Evolutionary conservation across 1,140 invertebrate genomes (phyloP).

Genomic region (Lordiphosa clarofinis): DNA sequence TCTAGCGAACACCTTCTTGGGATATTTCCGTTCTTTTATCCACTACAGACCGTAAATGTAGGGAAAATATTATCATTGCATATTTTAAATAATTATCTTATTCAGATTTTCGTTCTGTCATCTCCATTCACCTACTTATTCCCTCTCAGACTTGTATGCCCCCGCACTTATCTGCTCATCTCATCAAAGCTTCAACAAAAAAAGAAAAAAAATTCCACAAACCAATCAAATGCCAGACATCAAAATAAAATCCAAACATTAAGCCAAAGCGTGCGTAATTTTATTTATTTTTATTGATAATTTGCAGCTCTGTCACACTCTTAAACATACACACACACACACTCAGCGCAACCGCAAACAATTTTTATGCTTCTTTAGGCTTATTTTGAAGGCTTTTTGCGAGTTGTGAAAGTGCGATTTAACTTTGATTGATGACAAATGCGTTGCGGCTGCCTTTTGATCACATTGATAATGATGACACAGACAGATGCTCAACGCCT

Average conservation of each 20-base stretch:
- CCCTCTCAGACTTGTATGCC: no score
- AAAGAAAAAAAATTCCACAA: constrained; percentile 27
- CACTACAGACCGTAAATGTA: no score
- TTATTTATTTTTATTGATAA: constrained; percentile 74
- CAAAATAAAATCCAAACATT: constrained; percentile 61
- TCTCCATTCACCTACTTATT: neutral
- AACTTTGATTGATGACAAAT: constrained; percentile 73
- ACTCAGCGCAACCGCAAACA: constrained; percentile 37
- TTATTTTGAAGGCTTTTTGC: constrained; percentile 45
- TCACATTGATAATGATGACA: constrained; percentile 42
- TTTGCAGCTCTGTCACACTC: constrained; percentile 60
- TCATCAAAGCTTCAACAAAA: constrained; percentile 17
- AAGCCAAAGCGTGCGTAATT: constrained; percentile 67
- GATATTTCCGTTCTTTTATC: no score
- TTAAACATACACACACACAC: constrained; percentile 22
- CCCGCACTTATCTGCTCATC: constrained; percentile 13
- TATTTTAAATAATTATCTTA: neutral
- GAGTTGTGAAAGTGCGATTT: constrained; percentile 53
- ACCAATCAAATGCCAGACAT: constrained; percentile 69
- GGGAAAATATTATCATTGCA: no score
- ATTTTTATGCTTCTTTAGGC: constrained; percentile 72
- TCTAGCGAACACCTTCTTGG: no score
- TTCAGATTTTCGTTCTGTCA: neutral
- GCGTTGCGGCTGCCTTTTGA: constrained; percentile 42
- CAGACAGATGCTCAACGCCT: constrained; percentile 21